phyloP scores from a whole-genome alignment of 2,797 vertebrate genomes.

The Sciurus vulgaris region DNA sequence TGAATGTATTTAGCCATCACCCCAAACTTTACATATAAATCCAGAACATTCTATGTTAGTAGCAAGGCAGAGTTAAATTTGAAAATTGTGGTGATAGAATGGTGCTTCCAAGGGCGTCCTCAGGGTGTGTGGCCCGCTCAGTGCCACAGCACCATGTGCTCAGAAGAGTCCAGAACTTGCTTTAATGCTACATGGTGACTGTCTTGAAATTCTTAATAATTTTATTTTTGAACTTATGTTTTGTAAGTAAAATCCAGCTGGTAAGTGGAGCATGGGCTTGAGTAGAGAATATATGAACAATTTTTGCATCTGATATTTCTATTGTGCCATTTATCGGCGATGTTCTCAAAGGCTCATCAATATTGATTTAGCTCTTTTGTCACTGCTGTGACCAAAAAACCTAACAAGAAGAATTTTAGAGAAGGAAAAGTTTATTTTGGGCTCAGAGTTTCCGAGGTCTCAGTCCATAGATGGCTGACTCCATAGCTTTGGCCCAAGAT shows the following conservation, averaged over 20 bases:
- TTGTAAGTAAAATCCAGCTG: neutral
- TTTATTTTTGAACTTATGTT: neutral
- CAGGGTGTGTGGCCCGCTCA: accelerated
- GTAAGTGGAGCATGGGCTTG: neutral
- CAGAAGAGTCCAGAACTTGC: neutral
- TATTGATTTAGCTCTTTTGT: too few relatives aligned
- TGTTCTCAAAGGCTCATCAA: neutral
- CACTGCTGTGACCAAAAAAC: too few relatives aligned
- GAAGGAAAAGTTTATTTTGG: too few relatives aligned
- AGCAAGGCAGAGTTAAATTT: neutral
- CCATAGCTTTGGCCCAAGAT: too few relatives aligned
- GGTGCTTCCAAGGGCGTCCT: neutral
- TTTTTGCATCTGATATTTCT: neutral
- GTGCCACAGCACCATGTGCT: neutral
- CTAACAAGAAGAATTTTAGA: too few relatives aligned
- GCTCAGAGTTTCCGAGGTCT: too few relatives aligned
- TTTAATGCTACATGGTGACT: neutral
- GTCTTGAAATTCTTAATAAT: neutral
- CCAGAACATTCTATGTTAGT: neutral
- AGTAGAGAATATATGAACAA: neutral
- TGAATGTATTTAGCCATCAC: neutral
- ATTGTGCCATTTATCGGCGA: neutral
- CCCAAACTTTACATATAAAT: neutral
- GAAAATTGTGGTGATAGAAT: neutral
- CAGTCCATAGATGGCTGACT: too few relatives aligned